Conservation (phyloP, 1,140 invertebrate genomes). For the Akabosia matsudoensis region DNA sequence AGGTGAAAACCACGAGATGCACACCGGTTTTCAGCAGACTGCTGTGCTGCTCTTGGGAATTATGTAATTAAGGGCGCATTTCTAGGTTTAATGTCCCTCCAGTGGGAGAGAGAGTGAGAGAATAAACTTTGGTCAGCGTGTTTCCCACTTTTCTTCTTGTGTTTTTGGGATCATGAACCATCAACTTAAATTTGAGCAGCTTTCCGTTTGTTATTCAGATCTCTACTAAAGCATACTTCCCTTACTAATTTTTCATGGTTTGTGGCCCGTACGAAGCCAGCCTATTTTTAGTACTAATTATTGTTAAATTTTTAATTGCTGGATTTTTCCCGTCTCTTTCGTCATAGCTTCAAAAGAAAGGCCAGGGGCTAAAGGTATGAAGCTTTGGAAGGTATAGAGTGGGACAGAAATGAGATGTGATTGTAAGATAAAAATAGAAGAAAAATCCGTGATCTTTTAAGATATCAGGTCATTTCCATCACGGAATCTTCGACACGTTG, state of each 20-base stretch:
- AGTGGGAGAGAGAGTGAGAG: no score
- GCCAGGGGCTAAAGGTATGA: neutral
- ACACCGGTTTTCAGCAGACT: neutral
- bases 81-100: neutral
- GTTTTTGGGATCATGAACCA: neutral
- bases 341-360: neutral
- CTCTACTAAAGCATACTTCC: neutral
- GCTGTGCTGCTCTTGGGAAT: neutral
- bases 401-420: no score
- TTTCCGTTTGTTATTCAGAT: no score
- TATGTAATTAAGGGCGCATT: neutral
- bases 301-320: neutral
- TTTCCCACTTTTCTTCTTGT: no score
- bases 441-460: no score
- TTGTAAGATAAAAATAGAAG: no score
- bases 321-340: neutral
- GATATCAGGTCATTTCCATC: no score
- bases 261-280: neutral
- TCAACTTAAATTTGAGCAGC: no score
- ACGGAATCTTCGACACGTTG: no score
- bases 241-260: constrained; percentile 5
- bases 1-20: neutral
- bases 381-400: no score
- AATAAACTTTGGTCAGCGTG: no score
- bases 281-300: constrained; percentile 2